A percentile compares a stretch with the other conserved stretches of the same genome.
phyloP scores from a whole-genome alignment of 2,888 invertebrate genomes.

The Gastrophysa polygoni region DNA sequence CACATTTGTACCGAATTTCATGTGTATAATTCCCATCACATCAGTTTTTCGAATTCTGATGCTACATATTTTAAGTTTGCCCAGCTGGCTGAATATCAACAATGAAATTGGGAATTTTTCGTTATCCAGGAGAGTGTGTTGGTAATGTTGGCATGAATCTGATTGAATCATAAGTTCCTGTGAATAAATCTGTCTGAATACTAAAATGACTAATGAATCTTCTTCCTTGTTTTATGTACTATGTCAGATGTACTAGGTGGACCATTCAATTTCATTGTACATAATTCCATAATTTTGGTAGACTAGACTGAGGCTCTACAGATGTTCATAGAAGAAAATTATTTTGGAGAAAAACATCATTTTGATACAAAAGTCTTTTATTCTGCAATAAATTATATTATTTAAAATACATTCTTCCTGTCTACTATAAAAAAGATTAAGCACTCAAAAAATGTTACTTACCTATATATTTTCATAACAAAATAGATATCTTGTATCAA shows the following conservation, averaged over 20 bases:
- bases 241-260: too few relatives aligned
- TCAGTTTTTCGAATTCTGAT: neutral
- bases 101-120: too few relatives aligned
- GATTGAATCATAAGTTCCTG: too few relatives aligned
- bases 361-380: conserved; percentile 23
- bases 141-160: too few relatives aligned
- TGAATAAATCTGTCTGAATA: too few relatives aligned
- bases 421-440: conserved; percentile 20
- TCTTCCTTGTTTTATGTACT: too few relatives aligned
- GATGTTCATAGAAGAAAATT: too few relatives aligned
- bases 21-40: neutral
- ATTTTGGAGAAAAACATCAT: neutral
- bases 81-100: neutral
- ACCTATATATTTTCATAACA: conserved; percentile 18
- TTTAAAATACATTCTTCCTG: conserved; percentile 18
- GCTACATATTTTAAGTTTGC: neutral
- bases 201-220: too few relatives aligned
- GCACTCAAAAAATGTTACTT: conserved; percentile 25
- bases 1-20: neutral
- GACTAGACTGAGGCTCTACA: too few relatives aligned
- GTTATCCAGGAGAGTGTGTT: too few relatives aligned
- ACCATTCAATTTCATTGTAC: too few relatives aligned
- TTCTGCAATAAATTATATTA: conserved; percentile 27
- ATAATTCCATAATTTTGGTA: too few relatives aligned
- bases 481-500: conserved; percentile 22